phyloP scores from a whole-genome alignment of 2,113 vertebrate genomes.

The Chrysemys picta region DNA sequence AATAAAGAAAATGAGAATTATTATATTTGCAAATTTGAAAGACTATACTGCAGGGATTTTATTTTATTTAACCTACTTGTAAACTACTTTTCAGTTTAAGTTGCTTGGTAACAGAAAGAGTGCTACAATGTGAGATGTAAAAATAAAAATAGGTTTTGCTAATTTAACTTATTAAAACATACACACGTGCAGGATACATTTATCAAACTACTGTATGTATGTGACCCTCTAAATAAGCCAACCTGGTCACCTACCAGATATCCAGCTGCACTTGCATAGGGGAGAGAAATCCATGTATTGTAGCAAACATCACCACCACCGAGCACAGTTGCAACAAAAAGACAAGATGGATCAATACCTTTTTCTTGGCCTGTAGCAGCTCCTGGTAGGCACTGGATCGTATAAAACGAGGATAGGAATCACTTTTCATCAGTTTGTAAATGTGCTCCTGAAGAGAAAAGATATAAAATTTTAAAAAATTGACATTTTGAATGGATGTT shows the following conservation, averaged over 20 bases:
- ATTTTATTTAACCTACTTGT: constrained; percentile 73
- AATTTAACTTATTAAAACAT: constrained; percentile 68
- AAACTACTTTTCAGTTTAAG: constrained; percentile 69
- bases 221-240: constrained; percentile 70
- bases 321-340: constrained; percentile 72
- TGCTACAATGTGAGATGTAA: constrained; percentile 73
- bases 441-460: constrained; percentile 91
- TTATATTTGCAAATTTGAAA: constrained; percentile 71
- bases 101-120: constrained; percentile 71
- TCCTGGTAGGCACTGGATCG: constrained; percentile 99
- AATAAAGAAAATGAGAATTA: constrained; percentile 66
- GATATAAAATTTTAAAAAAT: neutral
- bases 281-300: constrained; percentile 69
- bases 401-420: constrained; percentile 98
- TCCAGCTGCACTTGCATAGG: constrained; percentile 68
- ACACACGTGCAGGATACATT: constrained; percentile 71
- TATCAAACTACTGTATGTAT: constrained; percentile 68
- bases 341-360: constrained; percentile 86
- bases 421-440: constrained; percentile 99
- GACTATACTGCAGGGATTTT: constrained; percentile 71
- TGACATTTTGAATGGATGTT: neutral
- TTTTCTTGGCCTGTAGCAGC: constrained; percentile 98
- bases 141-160: constrained; percentile 72
- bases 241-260: constrained; percentile 77
- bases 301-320: constrained; percentile 67